Evolutionary conservation across 2,888 invertebrate species (phyloP), one percentile per base, ranked within the genome.

Genomic region (Silvanus unidentatus): DNA sequence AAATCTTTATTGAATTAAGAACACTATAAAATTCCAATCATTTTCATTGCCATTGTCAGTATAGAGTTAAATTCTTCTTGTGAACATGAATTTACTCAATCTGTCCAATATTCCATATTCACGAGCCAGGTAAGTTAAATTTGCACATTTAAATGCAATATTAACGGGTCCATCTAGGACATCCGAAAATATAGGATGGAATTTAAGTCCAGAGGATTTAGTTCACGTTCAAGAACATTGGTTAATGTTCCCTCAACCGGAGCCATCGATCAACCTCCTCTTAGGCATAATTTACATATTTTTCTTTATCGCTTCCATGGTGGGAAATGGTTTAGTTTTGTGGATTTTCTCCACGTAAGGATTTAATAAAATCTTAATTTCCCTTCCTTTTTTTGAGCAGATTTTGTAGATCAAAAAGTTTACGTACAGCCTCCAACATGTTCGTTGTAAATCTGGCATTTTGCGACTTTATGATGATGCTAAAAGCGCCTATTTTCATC

Each of bases 401-500:
- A 8, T 43, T 14, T 69, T 68, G 41, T 57, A 87, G 86, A 43
- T 81, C 86, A 41, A 84, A 86, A 71, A 76, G 78, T 49, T 72
- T 88, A 40, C 76, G 85, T 55, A 87, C 87, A 0, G 87, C 91
- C 1, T 90, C 91, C 38, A 91, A 91, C 64, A 80, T 91, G 63
- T 81, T 91, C 48, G 88, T 91, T 9, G 78, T 91, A 40, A 88
- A 91, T 68, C 70, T 91, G 64, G 88, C 91, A 1, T 73, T 90
- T 45, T 82, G 86, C 58, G 91, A 91, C 71, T 90, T 91, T 61
- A 71, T 88, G 22, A 91, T 91, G 91, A 89, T 90, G 89, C 69
- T 80, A 27, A 91, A 91, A 72, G 79, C 88, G 0, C 90, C 90
- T 0, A 81, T 91, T 52, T 88, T 90, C 67, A 87, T 90, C 56